phyloP scores from a whole-genome alignment of 2,797 vertebrate species.

The Echeneis naucrates region DNA sequence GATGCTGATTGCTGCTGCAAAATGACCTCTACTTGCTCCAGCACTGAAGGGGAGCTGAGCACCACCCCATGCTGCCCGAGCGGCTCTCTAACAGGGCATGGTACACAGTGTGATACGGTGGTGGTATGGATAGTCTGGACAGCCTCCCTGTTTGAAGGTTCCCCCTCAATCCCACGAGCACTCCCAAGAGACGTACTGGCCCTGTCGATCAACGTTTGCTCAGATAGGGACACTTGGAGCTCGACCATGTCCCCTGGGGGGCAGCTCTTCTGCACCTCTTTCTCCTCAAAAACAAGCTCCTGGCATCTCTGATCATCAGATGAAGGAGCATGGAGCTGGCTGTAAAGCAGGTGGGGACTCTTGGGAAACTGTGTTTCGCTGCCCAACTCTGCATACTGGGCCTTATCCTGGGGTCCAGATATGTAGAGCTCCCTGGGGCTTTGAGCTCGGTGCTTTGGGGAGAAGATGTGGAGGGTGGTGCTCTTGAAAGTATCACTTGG shows the following conservation, averaged over 20 bases:
- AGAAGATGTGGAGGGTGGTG: slow-evolving; percentile 86
- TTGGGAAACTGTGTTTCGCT: slow-evolving; percentile 64
- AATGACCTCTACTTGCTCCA: slow-evolving; percentile 89
- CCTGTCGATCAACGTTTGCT: slow-evolving; percentile 70
- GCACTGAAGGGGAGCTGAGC: slow-evolving; percentile 73
- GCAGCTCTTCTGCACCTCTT: slow-evolving; percentile 56
- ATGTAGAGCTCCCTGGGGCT: slow-evolving; percentile 77
- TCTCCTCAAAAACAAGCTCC: slow-evolving; percentile 49
- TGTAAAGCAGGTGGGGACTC: slow-evolving; percentile 59
- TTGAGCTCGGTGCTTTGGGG: slow-evolving; percentile 61
- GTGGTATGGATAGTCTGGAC: slow-evolving; percentile 19
- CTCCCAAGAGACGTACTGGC: slow-evolving; percentile 71
- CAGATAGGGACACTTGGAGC: slow-evolving; percentile 89
- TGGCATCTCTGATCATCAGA: slow-evolving; percentile 54
- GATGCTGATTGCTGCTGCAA: slow-evolving; percentile 68
- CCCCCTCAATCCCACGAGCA: slow-evolving; percentile 76
- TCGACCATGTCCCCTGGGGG: slow-evolving; percentile 85
- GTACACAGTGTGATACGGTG: slow-evolving; percentile 77
- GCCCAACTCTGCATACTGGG: slow-evolving; percentile 68
- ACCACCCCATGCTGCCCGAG: slow-evolving; percentile 81
- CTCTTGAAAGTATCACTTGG: slow-evolving; percentile 77
- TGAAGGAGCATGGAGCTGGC: slow-evolving; percentile 67
- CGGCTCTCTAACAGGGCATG: slow-evolving; percentile 79
- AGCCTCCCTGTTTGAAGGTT: slow-evolving; percentile 43
- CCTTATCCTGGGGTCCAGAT: slow-evolving; percentile 76